These are phyloP conservation scores for Phocoena phocoena DNA, from an alignment of 2,113 vertebrate species.

Conservation along the genomic window DNA sequence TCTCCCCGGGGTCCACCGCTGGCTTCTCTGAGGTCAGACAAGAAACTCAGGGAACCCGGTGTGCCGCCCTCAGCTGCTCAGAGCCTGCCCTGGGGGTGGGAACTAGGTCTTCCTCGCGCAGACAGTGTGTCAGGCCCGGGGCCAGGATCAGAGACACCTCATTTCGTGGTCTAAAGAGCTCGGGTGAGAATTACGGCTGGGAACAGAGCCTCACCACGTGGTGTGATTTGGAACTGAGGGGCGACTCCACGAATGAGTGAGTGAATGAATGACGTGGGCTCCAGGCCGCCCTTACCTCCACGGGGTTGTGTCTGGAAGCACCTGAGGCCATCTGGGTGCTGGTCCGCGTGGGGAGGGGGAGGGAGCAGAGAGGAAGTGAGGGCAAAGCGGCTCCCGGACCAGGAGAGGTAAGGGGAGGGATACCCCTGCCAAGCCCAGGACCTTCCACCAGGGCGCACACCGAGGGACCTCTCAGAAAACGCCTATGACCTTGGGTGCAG, in stretches of 20 bases:
- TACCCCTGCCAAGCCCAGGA: neutral
- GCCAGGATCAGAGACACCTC: neutral
- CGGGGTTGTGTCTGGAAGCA: neutral
- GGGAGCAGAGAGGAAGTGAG: fast-evolving
- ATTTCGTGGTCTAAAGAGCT: fast-evolving
- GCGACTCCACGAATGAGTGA: fast-evolving
- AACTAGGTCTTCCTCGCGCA: fast-evolving
- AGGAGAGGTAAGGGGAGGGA: neutral
- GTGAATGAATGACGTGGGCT: fast-evolving
- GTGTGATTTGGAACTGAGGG: fast-evolving
- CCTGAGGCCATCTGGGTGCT: neutral
- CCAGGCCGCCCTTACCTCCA: neutral
- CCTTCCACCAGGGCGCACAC: neutral
- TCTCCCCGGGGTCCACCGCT: fast-evolving
- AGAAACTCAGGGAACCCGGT: too few relatives aligned
- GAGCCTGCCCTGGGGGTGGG: neutral
- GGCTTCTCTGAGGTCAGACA: neutral
- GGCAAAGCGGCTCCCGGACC: fast-evolving
- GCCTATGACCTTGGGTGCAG: neutral
- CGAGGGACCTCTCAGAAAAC: neutral
- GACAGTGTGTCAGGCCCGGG: fast-evolving
- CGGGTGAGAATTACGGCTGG: neutral
- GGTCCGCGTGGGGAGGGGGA: fast-evolving
- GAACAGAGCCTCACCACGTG: fast-evolving
- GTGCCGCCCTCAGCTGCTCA: neutral